Base-by-base conservation (phyloP, 2,113 vertebrate genomes). In the Pyrgilauda ruficollis region DNA sequence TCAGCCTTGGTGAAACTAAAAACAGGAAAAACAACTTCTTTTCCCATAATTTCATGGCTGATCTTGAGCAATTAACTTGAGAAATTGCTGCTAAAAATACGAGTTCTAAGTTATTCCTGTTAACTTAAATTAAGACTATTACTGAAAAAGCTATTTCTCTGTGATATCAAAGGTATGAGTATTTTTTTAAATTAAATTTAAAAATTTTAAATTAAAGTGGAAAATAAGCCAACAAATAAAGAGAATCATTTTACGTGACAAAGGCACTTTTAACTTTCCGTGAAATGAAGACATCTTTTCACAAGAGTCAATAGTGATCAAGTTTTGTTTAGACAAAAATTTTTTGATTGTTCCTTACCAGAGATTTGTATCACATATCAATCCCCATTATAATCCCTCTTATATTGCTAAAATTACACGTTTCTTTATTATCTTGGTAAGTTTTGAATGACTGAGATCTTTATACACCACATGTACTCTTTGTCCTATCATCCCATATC, bases 151-250 rank as follows among this genome's bases (percentile, higher is more conserved):
- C 0, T 35, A n/a, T 28, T 84, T 75, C 20, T 67, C 9, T 58
- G 21, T 56, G 9, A 44, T 26, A 8, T 63, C 37, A 82, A 67
- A 43, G 0, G 3, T 9, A 49, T 3, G 13, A 50, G 13, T 11
- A 21, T 46, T 30, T 61, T 47, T 26, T 2, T 0, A 1, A 28
- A 70, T 24, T 39, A 46, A 61, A 59, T 3, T 2, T 0, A 1
- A 28, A 70, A n/a, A n/a, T n/a, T 3, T 2, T 0, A 1, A 28
- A 70, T 24, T 39, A 46, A 61, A 59, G 67, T 31, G 18, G 12
- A 83, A 56, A 7, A 44, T 35, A 12, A 76, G 6, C 1, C 20
- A 72, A 72, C 2, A 87, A 58, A 47, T 37, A 80, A 83, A 72
- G 26, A 23, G 2, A 76, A 72, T 67, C 3, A 52, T 24, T 47